A percentile compares a stretch with the other conserved stretches of the same genome.
Evolutionary conservation across 2,113 vertebrate species (phyloP).

Genomic region (Coracopsis vasa): DNA sequence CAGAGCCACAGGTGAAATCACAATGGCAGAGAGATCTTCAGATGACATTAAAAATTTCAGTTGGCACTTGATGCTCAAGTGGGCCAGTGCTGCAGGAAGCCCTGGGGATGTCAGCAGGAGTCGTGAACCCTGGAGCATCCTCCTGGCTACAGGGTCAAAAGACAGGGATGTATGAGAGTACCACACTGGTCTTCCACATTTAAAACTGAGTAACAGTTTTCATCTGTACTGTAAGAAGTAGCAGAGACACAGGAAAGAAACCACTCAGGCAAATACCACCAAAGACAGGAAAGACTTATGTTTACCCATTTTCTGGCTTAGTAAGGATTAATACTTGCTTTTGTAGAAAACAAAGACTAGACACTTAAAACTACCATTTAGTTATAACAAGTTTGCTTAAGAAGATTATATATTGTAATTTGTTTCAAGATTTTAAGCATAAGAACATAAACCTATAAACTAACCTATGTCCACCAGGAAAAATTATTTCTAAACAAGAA

Average conservation of each 20-base stretch:
- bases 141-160: not conserved
- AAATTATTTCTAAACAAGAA: not conserved
- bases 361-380: not conserved
- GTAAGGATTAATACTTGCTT: not conserved
- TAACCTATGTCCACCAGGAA: not conserved
- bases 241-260: not conserved
- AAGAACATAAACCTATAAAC: not conserved
- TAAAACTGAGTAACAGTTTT: not conserved
- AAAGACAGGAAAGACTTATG: not conserved
- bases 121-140: not conserved
- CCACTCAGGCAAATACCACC: not conserved
- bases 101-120: rapidly evolving
- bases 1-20: not conserved
- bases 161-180: not conserved
- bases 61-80: rapidly evolving
- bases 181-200: not conserved
- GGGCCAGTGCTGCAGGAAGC: not conserved
- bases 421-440: not conserved
- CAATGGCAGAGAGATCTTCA: not conserved
- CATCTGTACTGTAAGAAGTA: not conserved
- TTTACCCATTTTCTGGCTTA: not conserved
- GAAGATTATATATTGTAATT: not conserved
- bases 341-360: not conserved
- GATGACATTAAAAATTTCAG: not conserved
- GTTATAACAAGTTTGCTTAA: not conserved